Base-by-base conservation (phyloP, 2,888 invertebrate genomes). In the Blera fallax region DNA sequence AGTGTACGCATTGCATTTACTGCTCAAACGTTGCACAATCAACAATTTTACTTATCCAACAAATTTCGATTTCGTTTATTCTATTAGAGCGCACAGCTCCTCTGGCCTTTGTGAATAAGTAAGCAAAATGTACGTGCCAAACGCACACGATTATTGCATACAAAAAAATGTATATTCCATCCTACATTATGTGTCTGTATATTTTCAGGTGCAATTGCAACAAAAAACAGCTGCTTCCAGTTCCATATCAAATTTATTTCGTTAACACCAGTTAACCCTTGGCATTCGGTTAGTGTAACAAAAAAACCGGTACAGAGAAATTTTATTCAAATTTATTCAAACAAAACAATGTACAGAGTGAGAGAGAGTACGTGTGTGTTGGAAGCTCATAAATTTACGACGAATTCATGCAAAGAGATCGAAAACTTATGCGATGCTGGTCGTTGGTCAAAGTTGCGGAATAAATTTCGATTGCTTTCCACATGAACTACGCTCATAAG, bases 351-450 rank as follows among this genome's bases (percentile, higher is more conserved):
- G 45, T 8, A 45, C 0, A 45, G 18, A 48, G 0, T 10, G n/a
- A 27, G 6, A 24, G 11, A 1, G 24, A 50, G 24, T 40, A 5
- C n/a, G 40, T 24, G 24, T 6, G 24, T n/a, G 3, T 37, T 58
- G 24, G 34, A 56, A 58, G 24, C 21, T 34, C 37, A 58, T 58
- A 58, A 58, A 58, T 58, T 24, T n/a, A 3, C 10, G 37, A 58
- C 4, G 16, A 11, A 37, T 21, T 40, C 34, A 18, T 37, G 58
- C n/a, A 37, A 5, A 11, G 3, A 29, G 16, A 56, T 14, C 21
- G 58, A 58, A 58, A 58, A 58, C 37, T 58, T 21, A 37, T 37
- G 37, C 58, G 58, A 34, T 56, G 18, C 16, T 32, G 34, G 54
- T 56, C 32, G 10, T 40, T 58, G 34, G 37, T 58, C 58, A 37